Evolutionary conservation across 2,888 invertebrate species (phyloP).

Genomic region (Argyresthia albistria): DNA sequence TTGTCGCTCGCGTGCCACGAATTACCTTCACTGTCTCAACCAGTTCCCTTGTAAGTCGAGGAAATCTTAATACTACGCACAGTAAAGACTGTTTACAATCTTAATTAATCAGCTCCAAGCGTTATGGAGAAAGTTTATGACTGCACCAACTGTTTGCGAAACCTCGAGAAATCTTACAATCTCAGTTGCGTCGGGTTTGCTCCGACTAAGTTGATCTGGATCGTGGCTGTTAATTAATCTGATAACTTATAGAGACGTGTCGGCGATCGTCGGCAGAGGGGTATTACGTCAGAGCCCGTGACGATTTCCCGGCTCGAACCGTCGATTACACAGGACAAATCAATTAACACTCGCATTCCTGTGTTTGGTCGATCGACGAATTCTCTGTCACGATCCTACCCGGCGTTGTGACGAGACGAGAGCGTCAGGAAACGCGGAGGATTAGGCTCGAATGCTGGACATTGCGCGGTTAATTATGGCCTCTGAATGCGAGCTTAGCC

Average conservation of each 20-base stretch:
- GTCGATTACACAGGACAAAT: conserved; percentile 67
- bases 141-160: conserved; percentile 10
- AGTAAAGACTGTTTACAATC: neutral
- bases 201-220: too few relatives aligned
- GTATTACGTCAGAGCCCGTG: too few relatives aligned
- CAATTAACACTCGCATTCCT: conserved; percentile 67
- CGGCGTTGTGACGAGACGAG: conserved; percentile 45
- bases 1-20: conserved; percentile 41
- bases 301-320: conserved; percentile 24
- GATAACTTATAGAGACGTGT: too few relatives aligned
- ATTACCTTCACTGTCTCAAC: conserved; percentile 15
- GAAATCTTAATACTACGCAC: neutral
- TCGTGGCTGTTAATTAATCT: too few relatives aligned
- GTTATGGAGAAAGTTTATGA: neutral
- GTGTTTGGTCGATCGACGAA: conserved; percentile 53
- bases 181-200: too few relatives aligned
- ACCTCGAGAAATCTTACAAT: too few relatives aligned
- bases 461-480: conserved; percentile 33
- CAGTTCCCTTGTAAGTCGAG: neutral
- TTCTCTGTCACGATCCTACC: conserved; percentile 66
- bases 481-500: conserved; percentile 41
- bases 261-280: too few relatives aligned
- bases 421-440: conserved; percentile 21
- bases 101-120: neutral
- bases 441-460: conserved; percentile 41